Evolutionary conservation across 2,797 vertebrate genomes (phyloP).

Genomic region (Choloepus didactylus): DNA sequence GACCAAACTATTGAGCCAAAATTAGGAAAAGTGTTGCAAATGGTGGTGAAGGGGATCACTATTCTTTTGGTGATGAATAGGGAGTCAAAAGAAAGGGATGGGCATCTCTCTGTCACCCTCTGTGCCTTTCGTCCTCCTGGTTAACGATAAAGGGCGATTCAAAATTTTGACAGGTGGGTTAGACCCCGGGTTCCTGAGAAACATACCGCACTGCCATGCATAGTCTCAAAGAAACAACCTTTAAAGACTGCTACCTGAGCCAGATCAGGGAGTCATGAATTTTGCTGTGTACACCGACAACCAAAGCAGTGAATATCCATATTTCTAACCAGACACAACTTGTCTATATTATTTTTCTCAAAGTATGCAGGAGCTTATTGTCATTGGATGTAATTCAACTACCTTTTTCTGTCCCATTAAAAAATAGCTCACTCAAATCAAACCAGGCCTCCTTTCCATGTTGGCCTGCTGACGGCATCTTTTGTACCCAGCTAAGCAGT

Average conservation of each 20-base stretch:
- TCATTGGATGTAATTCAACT: slow-evolving; percentile 83
- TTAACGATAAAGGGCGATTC: not conserved
- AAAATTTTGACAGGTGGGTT: not conserved
- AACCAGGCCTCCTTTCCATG: slow-evolving; percentile 79
- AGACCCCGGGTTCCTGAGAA: not conserved
- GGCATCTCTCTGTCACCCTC: too few species aligned
- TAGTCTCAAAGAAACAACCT: not conserved
- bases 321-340: slow-evolving; percentile 23
- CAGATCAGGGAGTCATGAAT: not conserved
- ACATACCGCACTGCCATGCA: not conserved
- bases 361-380: slow-evolving; percentile 75
- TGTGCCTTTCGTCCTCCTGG: fast-evolving
- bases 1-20: not conserved
- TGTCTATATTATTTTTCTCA: slow-evolving; percentile 69
- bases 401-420: slow-evolving; percentile 66
- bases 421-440: slow-evolving; percentile 79
- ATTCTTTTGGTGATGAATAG: fast-evolving
- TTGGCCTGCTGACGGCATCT: slow-evolving; percentile 85
- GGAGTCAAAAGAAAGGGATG: not conserved
- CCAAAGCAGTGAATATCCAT: slow-evolving; percentile 20
- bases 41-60: not conserved
- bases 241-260: not conserved
- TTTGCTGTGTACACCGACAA: not conserved
- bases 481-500: slow-evolving; percentile 89
- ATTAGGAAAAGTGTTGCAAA: not conserved